These are phyloP conservation scores for Tetragonisca angustula DNA, from an alignment of 2,888 invertebrate species.

Conservation along the genomic window DNA sequence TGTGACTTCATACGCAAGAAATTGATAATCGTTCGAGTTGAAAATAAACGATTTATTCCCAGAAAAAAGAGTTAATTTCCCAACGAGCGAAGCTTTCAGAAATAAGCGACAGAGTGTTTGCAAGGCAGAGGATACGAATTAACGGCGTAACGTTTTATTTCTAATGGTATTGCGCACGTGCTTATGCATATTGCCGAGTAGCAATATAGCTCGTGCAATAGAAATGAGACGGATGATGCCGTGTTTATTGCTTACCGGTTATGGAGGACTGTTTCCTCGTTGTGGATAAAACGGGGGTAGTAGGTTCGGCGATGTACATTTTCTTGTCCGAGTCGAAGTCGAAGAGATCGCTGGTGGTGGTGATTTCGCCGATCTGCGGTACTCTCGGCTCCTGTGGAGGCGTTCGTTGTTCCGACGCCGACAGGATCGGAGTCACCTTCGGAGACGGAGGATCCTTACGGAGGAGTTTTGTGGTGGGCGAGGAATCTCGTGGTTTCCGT, in stretches of 20 bases:
- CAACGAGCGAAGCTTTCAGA: not conserved
- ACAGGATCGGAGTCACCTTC: constrained; percentile 15
- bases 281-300: constrained; percentile 75
- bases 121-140: no score
- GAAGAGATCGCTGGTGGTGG: constrained; percentile 66
- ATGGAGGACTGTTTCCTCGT: constrained; percentile 80
- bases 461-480: constrained; percentile 41
- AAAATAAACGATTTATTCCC: constrained; percentile 16
- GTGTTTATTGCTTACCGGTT: constrained; percentile 69
- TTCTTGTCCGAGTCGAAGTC: constrained; percentile 68
- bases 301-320: constrained; percentile 70
- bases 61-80: not conserved
- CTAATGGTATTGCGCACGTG: constrained; percentile 38
- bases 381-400: constrained; percentile 80
- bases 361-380: constrained; percentile 76
- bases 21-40: constrained; percentile 3
- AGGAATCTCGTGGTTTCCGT: constrained; percentile 64
- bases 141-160: not conserved
- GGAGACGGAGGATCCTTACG: constrained; percentile 44
- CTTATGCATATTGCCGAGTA: constrained; percentile 2
- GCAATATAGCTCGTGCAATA: constrained; percentile 19
- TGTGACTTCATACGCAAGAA: not conserved
- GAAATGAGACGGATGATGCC: not conserved
- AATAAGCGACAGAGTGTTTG: constrained; percentile 5
- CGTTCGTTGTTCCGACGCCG: constrained; percentile 79